phyloP scores from a whole-genome alignment of 2,113 vertebrate species.

The Chauna torquata region DNA sequence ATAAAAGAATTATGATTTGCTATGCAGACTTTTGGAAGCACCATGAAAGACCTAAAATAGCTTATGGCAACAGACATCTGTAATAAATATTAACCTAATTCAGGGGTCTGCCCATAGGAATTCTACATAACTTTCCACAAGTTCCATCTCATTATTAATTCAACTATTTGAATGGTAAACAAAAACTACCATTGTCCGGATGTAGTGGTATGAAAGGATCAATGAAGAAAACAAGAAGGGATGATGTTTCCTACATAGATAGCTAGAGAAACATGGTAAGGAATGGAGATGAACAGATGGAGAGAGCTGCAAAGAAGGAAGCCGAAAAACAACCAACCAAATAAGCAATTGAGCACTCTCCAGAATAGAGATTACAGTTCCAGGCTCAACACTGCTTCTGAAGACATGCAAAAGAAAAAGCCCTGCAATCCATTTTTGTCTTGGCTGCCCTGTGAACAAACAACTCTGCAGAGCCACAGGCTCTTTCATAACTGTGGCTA shows the following conservation, averaged over 20 bases:
- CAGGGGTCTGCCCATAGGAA: neutral
- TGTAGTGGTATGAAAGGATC: neutral
- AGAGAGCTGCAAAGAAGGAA: neutral
- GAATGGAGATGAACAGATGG: neutral
- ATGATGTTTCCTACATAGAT: accelerated
- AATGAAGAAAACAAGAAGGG: neutral
- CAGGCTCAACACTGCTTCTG: neutral
- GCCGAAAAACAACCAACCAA: neutral
- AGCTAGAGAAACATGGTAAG: neutral
- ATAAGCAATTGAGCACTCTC: neutral
- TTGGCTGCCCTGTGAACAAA: neutral
- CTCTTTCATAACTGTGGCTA: neutral
- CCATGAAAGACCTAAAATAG: neutral
- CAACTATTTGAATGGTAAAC: neutral
- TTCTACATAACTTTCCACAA: neutral
- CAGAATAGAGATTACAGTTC: neutral
- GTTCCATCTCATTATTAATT: neutral
- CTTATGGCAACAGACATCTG: neutral
- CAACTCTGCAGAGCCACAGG: neutral
- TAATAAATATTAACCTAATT: neutral
- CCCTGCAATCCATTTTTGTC: neutral
- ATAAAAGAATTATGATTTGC: neutral
- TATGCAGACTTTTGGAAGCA: neutral
- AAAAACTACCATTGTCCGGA: neutral
- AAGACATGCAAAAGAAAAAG: neutral